Evolutionary conservation across 2,888 invertebrate species (phyloP), one percentile per base, ranked within the genome.

Genomic region (Tetramorium bicarinatum): DNA sequence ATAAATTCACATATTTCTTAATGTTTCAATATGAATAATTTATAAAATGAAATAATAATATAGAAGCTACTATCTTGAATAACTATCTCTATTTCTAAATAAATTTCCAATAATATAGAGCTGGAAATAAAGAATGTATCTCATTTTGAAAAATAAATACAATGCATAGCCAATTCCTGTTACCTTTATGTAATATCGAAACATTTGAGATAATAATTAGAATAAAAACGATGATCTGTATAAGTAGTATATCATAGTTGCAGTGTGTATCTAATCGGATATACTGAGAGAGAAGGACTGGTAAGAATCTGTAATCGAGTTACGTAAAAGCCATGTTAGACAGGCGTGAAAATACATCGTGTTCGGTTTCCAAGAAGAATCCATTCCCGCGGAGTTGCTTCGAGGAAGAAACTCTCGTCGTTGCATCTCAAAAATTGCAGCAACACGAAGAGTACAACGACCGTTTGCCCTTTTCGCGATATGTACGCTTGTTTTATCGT

Each of bases 291-390:
- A 56, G 64, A 29, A 41, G 77, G 56, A 66, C 59, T 38, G 21
- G 56, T 54, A 76, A 67, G 91, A 87, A 86, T 85, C 82, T 85
- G 72, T 83, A 85, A 85, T 86, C 83, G 79, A 72, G 85, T 88
- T 90, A 87, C 84, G 82, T 87, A 89, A 90, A 88, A 74, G 83
- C 83, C 52, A 74, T 52, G 87, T 75, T 82, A 62, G 76, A 56
- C 84, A 83, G 85, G 89, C 87, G 87, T 85, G 89, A 91, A 90
- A 90, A 89, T 75, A 75, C 84, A 86, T 82, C 81, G 67, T 49
- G 85, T 62, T 56, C 59, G 29, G 41, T 64, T 89, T 90, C 89
- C 52, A 47, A 74, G 87, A 89, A 90, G 85, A 85, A 79, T 83
- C 79, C 59, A 56, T 41, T 21, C 44, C 34, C 54, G 74, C n/a